Percentiles rank a stretch among this genome's conserved stretches.
Evolutionary conservation across 2,888 invertebrate species (phyloP).

Genomic region (Tupiocoris notatus): DNA sequence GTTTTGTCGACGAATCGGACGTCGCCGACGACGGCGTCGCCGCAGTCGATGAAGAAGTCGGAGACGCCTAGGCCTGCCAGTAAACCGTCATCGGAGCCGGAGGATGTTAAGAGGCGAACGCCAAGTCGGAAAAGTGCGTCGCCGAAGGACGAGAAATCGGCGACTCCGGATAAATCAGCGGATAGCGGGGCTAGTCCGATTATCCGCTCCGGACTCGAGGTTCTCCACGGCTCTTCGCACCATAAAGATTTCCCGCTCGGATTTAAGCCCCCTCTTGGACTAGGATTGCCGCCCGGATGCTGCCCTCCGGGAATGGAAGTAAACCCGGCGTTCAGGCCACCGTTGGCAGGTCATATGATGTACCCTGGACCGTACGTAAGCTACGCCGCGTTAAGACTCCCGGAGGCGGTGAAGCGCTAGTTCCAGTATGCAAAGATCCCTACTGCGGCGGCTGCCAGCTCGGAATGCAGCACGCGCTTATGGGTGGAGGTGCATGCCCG

Average conservation of each 20-base stretch:
- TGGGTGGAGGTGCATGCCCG: constrained; percentile 65
- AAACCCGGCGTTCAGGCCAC: constrained; percentile 83
- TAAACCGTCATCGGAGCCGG: constrained; percentile 37
- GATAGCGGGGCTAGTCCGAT: constrained; percentile 61
- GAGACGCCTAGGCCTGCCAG: constrained; percentile 52
- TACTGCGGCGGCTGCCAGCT: constrained; percentile 90
- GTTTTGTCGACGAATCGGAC: constrained; percentile 29
- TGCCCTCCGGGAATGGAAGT: constrained; percentile 80
- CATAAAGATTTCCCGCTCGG: constrained; percentile 65
- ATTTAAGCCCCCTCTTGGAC: constrained; percentile 62
- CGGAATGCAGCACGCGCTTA: constrained; percentile 54
- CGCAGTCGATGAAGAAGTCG: constrained; percentile 45
- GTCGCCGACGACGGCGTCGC: background rate
- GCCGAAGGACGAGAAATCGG: constrained; percentile 42
- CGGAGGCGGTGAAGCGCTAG: constrained; percentile 82
- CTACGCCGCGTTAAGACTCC: constrained; percentile 91
- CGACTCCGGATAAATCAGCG: constrained; percentile 55
- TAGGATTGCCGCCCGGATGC: constrained; percentile 61
- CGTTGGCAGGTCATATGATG: constrained; percentile 75
- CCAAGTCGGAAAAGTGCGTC: constrained; percentile 43
- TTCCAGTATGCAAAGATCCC: constrained; percentile 93
- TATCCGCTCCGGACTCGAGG: constrained; percentile 77
- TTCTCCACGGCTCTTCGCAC: constrained; percentile 72
- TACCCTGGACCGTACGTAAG: constrained; percentile 66
- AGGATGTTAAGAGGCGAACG: constrained; percentile 45